phyloP scores from a whole-genome alignment of 2,113 vertebrate genomes.

The Zosterops japonicus region DNA sequence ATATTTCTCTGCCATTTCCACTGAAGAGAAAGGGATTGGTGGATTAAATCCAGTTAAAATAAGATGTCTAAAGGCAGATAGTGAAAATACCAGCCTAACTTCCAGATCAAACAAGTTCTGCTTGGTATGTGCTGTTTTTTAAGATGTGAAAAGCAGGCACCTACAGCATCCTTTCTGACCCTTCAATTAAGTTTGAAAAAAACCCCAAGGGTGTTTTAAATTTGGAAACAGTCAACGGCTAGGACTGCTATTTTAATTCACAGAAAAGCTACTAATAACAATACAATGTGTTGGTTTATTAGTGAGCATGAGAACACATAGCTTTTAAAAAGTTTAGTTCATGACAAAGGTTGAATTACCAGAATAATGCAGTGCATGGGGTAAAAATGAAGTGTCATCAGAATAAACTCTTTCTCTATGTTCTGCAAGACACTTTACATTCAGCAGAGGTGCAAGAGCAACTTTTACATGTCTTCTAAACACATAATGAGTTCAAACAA shows the following conservation, averaged over 20 bases:
- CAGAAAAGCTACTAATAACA: background rate
- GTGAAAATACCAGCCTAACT: background rate
- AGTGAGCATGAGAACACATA: background rate
- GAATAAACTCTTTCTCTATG: background rate
- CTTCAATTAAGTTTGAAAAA: background rate
- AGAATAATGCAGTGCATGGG: background rate
- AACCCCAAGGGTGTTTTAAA: background rate
- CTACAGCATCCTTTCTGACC: background rate
- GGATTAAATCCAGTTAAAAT: background rate
- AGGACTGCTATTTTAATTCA: background rate
- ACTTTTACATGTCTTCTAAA: background rate
- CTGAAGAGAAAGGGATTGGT: background rate
- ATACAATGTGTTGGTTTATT: background rate
- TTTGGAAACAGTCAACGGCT: background rate
- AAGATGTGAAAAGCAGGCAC: background rate
- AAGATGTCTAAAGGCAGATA: background rate
- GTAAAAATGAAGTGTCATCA: background rate
- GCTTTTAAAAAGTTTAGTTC: background rate
- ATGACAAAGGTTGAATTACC: background rate
- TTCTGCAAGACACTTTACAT: background rate
- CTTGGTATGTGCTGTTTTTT: background rate
- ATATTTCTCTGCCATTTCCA: background rate
- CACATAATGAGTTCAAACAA: background rate
- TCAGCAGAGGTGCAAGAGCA: background rate
- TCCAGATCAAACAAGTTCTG: background rate